Evolutionary conservation across 2,888 invertebrate species (phyloP), one percentile per base, ranked within the genome.

Genomic region (Theretra japonica): DNA sequence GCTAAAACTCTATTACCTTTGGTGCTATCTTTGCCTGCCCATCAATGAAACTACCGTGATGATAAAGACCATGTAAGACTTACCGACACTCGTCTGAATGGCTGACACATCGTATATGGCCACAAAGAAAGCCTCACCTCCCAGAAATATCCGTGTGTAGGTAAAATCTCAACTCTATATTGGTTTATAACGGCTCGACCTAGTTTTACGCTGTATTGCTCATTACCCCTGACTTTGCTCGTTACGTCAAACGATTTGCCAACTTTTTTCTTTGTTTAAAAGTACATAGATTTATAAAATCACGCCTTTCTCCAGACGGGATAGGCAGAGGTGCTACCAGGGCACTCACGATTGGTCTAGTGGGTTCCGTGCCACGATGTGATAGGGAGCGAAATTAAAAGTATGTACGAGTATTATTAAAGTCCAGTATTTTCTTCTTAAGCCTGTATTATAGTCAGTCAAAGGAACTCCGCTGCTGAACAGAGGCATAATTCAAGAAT

Each of bases 121-220:
- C 41, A 23, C 65, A 41, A 48, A 48, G 65, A 23, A 65, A 21
- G 0, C 41, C n/a, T 48, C 23, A 41, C 21, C 41, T n/a, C 48
- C 21, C 21, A 5, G 41, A 65, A 62, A 41, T 65, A 48, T 21
- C 41, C 8, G 5, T 1, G n/a, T n/a, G 15, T 21, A 48, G 23
- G 65, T 65, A 48, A 41, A 62, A 65, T 65, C 65, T 21, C 33
- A 30, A 60, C 15, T 48, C 41, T 17, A 65, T 48, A 23, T 48
- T 65, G 65, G 23, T 65, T 65, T 65, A 48, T 65, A 65, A 48
- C 15, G 65, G 53, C 19, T 53, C 41, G 65, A 41, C 65, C 65
- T 23, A 23, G 48, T 65, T 65, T 48, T 23, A 15, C 21, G 6
- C 41, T 65, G 41, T 48, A 53, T n/a, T 4, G 15, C 23, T 62